These are phyloP conservation scores for Hydrocynus forskahlii DNA, from an alignment of 2,797 vertebrate genomes.

Conservation along the genomic window DNA sequence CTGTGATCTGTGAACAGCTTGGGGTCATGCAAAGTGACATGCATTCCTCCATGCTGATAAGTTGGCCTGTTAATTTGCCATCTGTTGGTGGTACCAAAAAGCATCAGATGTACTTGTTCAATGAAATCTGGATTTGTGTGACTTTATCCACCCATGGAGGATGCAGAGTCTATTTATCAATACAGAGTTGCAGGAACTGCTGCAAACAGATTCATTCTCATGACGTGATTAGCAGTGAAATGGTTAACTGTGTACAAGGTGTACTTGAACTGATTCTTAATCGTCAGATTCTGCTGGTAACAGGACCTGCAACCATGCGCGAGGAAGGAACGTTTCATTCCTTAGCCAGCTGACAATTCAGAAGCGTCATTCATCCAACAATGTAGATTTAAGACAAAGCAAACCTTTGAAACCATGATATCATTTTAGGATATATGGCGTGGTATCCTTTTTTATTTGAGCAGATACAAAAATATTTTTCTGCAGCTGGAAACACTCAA, in stretches of 20 bases:
- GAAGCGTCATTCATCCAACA: slow-evolving; percentile 4
- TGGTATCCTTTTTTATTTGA: neutral
- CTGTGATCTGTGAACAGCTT: slow-evolving; percentile 68
- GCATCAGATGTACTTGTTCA: neutral
- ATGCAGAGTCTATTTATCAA: slow-evolving; percentile 50
- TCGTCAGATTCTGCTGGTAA: slow-evolving; percentile 9
- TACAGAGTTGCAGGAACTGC: slow-evolving; percentile 68
- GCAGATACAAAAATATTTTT: neutral
- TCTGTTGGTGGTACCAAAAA: neutral
- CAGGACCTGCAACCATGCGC: slow-evolving; percentile 14
- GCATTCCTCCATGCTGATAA: slow-evolving; percentile 63
- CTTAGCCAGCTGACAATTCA: neutral
- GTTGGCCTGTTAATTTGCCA: neutral
- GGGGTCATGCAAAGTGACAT: slow-evolving; percentile 72
- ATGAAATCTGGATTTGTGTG: slow-evolving; percentile 2
- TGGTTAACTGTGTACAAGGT: neutral
- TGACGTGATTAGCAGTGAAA: neutral
- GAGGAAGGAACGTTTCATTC: neutral
- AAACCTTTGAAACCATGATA: neutral
- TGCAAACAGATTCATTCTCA: slow-evolving; percentile 55
- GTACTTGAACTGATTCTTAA: neutral
- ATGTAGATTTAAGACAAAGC: slow-evolving; percentile 6
- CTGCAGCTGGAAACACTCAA: neutral
- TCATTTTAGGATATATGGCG: neutral
- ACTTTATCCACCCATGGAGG: slow-evolving; percentile 54